phyloP scores from a whole-genome alignment of 2,888 invertebrate species.

The Tuta absoluta region DNA sequence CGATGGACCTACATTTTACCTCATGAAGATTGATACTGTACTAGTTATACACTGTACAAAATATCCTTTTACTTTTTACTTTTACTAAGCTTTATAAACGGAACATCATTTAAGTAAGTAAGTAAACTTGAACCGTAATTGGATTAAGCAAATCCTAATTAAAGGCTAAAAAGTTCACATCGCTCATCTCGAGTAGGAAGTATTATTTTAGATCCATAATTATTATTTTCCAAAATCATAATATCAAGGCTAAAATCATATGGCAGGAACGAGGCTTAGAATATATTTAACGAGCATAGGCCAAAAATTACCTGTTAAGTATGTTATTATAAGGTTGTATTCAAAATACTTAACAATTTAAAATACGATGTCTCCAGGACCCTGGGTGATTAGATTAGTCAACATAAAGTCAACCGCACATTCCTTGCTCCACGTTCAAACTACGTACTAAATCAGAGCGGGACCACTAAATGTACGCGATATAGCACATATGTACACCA shows the following conservation, averaged over 20 bases:
- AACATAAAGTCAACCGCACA: slow-evolving; percentile 4
- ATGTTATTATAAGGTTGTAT: neutral
- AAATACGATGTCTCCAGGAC: neutral
- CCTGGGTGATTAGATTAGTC: neutral
- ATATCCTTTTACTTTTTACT: neutral
- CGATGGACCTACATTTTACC: too few species aligned
- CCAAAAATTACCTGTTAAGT: neutral
- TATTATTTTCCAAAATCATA: neutral
- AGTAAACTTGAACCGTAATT: too few species aligned
- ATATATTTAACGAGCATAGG: too few species aligned
- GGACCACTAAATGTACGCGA: neutral
- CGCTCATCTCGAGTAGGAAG: neutral
- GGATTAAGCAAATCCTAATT: neutral
- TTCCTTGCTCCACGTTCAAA: slow-evolving; percentile 13
- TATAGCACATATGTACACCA: slow-evolving; percentile 1
- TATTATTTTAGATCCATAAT: neutral
- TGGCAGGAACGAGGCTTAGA: too few species aligned
- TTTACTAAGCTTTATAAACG: neutral
- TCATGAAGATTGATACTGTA: too few species aligned
- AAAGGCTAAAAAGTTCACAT: neutral
- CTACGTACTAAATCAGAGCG: slow-evolving; percentile 12
- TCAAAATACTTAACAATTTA: neutral
- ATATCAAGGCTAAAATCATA: too few species aligned
- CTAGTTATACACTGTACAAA: neutral
- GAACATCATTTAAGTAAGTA: slow-evolving; percentile 1